Conservation (phyloP, 2,888 invertebrate genomes). For the Leptinotarsa tumamoca region DNA sequence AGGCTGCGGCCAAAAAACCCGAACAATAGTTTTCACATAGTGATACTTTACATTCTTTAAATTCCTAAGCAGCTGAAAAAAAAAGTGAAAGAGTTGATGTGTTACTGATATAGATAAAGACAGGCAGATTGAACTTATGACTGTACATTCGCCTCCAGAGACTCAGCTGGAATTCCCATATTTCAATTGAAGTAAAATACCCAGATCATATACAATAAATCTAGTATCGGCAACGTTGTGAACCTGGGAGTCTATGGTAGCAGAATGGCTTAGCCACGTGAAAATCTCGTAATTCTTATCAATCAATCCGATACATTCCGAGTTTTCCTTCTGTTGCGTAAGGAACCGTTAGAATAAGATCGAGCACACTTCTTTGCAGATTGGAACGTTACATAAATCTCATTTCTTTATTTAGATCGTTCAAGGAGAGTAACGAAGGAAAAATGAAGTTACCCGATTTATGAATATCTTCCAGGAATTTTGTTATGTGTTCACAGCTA, state of each 20-base stretch:
- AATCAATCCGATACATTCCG: constrained; percentile 10
- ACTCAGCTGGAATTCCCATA: no score
- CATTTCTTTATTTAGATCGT: constrained; percentile 1
- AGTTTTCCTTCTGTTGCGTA: constrained; percentile 7
- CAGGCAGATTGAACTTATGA: no score
- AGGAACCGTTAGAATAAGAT: background rate
- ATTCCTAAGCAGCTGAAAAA: no score
- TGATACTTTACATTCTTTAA: no score
- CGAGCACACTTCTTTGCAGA: background rate
- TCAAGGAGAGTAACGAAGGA: background rate
- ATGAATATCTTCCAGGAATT: background rate
- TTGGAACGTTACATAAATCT: constrained; percentile 1
- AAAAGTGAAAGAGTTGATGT: no score
- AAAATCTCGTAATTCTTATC: constrained; percentile 13
- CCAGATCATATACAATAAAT: no score
- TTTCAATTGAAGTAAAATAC: no score
- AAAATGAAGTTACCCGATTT: background rate
- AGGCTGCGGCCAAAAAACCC: no score
- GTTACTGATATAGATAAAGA: no score
- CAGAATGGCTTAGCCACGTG: constrained; percentile 8
- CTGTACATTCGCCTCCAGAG: no score
- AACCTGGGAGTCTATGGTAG: background rate
- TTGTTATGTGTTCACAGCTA: background rate
- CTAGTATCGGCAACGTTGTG: background rate
- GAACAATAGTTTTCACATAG: no score